phyloP scores from a whole-genome alignment of 2,888 invertebrate genomes.

The Candidula unifasciata region DNA sequence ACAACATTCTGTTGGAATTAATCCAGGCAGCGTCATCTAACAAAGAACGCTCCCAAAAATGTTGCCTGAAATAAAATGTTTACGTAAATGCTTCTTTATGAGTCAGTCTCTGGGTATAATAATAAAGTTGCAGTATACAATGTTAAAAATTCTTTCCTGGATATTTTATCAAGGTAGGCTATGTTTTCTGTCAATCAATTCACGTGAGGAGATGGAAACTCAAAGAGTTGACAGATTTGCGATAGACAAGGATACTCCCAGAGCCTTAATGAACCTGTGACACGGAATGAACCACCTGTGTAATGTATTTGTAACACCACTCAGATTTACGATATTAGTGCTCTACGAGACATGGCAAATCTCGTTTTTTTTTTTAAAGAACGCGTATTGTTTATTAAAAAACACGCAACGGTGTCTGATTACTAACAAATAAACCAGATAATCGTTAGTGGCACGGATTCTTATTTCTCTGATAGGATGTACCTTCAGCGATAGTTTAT shows the following conservation, averaged over 20 bases:
- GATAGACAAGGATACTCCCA: neutral
- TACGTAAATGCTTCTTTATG: constrained; percentile 3
- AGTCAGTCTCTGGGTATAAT: neutral
- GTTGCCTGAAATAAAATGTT: neutral
- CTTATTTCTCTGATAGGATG: neutral
- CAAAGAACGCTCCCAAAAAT: neutral
- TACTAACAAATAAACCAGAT: neutral
- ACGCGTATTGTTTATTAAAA: neutral
- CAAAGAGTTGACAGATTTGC: neutral
- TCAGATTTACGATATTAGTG: neutral
- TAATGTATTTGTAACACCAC: neutral
- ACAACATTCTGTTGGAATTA: neutral
- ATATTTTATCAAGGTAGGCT: neutral
- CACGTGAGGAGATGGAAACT: neutral
- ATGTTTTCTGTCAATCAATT: neutral
- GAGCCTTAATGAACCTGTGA: neutral
- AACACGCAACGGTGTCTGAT: neutral
- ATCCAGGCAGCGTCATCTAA: neutral
- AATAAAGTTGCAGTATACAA: neutral
- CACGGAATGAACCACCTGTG: constrained; percentile 3
- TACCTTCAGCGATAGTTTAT: neutral
- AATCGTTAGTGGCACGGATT: neutral
- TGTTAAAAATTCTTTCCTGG: neutral
- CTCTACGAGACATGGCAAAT: neutral
- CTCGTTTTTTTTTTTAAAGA: neutral